Percentiles rank a stretch among this genome's conserved stretches.
These are phyloP conservation scores for Bilobella aurantiaca DNA, from an alignment of 1,140 invertebrate species.

Conservation along the genomic window DNA sequence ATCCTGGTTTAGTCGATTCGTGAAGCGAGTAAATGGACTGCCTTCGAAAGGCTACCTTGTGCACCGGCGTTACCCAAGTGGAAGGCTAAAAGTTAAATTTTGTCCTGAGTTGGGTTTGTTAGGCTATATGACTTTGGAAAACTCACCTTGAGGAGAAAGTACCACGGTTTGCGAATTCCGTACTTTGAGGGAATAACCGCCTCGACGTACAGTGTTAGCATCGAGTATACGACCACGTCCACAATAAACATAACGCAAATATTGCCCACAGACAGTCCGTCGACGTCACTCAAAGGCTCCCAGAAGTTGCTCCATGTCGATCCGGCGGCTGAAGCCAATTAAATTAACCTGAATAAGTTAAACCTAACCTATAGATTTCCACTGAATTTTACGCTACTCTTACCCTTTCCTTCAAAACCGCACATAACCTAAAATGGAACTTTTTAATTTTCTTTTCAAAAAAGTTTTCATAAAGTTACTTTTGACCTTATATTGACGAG, in stretches of 20 bases:
- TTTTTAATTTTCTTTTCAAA: too few species aligned
- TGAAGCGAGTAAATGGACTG: slow-evolving; percentile 1
- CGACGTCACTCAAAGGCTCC: background rate
- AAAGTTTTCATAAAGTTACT: background rate
- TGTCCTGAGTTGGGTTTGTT: too few species aligned
- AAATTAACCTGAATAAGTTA: background rate
- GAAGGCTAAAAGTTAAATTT: background rate
- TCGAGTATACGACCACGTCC: slow-evolving; percentile 39
- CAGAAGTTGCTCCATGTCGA: background rate
- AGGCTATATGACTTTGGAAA: too few species aligned
- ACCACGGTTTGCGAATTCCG: slow-evolving; percentile 60
- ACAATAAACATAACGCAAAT: slow-evolving; percentile 40
- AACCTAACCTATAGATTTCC: background rate
- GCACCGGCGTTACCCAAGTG: background rate
- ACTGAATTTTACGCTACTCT: background rate
- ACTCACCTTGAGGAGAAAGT: slow-evolving; percentile 56
- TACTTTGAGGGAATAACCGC: slow-evolving; percentile 58
- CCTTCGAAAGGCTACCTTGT: background rate
- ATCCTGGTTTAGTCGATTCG: background rate
- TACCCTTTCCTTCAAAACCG: slow-evolving; percentile 5
- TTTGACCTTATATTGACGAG: too few species aligned
- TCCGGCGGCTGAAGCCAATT: background rate
- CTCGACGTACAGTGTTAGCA: slow-evolving; percentile 54
- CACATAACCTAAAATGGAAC: slow-evolving; percentile 3
- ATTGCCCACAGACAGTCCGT: background rate